Conservation (phyloP, 2,888 invertebrate species). For the Drosophila birchii region DNA sequence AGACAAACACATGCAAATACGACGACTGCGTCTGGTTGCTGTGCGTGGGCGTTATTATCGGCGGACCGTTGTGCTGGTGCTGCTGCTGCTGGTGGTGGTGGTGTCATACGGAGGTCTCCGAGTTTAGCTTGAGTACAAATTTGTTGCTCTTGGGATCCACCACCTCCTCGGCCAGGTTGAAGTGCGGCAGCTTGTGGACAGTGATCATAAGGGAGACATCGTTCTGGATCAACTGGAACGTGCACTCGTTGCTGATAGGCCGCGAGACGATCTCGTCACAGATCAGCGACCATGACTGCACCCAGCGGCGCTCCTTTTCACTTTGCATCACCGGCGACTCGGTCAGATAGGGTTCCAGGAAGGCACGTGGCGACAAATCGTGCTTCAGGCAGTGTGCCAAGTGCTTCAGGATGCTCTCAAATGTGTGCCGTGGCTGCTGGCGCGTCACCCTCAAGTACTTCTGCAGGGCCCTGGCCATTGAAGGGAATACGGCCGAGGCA, state of each 20-base stretch:
- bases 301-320: constrained; percentile 91
- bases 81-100: constrained; percentile 43
- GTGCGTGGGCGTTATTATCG: constrained; percentile 77
- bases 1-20: constrained; percentile 83
- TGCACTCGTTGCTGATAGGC: constrained; percentile 92
- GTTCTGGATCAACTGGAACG: constrained; percentile 96
- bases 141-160: constrained; percentile 98
- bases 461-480: constrained; percentile 97
- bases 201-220: constrained; percentile 96
- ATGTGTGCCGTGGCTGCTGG: constrained; percentile 97
- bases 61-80: constrained; percentile 52
- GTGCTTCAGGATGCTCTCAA: constrained; percentile 96
- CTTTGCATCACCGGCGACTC: constrained; percentile 94
- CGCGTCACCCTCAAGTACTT: constrained; percentile 97
- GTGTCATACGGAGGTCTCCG: constrained; percentile 97
- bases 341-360: constrained; percentile 96
- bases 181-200: constrained; percentile 94
- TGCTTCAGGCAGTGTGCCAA: constrained; percentile 96
- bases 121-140: constrained; percentile 96
- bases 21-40: constrained; percentile 84
- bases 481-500: constrained; percentile 98
- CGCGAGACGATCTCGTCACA: constrained; percentile 96
- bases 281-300: constrained; percentile 98
- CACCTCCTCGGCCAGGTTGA: constrained; percentile 97
- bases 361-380: constrained; percentile 97